These are phyloP conservation scores for Hormiphora californensis DNA, from an alignment of 37 sponge, comb jelly and placozoan species.

Conservation along the genomic window DNA sequence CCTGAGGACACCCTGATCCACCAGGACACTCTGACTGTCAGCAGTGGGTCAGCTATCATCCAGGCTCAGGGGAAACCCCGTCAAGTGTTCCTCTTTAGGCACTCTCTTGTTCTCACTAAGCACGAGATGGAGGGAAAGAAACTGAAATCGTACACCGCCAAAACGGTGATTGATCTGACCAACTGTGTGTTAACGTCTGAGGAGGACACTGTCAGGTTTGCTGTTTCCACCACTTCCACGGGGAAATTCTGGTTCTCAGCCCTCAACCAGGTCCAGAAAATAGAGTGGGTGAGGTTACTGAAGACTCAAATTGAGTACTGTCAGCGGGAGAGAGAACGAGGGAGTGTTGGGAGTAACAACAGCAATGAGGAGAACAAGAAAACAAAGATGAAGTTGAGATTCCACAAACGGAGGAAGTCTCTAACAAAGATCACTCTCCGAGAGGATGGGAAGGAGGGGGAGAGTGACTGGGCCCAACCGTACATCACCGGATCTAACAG, in stretches of 20 bases:
- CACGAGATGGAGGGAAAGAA: constrained; percentile 39
- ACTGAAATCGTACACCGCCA: constrained; percentile 2
- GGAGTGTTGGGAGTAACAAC: constrained; percentile 10
- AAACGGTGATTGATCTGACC: background rate
- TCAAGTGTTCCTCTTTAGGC: constrained; percentile 69
- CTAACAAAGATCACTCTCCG: background rate
- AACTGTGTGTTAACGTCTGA: background rate
- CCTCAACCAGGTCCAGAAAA: background rate
- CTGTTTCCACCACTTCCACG: background rate
- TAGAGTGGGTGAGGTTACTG: background rate
- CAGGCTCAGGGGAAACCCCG: constrained; percentile 63
- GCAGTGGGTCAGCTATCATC: constrained; percentile 7
- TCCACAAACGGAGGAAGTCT: constrained; percentile 29
- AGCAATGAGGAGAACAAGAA: constrained; percentile 13
- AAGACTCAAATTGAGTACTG: background rate
- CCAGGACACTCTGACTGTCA: constrained; percentile 63
- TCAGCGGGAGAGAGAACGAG: background rate
- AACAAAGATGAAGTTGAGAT: background rate
- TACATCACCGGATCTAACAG: constrained; percentile 32
- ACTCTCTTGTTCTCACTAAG: constrained; percentile 66
- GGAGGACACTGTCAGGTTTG: constrained; percentile 1
- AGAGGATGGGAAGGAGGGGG: background rate
- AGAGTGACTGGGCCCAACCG: constrained; percentile 33
- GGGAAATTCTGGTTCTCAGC: constrained; percentile 15
- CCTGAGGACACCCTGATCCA: constrained; percentile 77